A percentile compares a stretch with the other conserved stretches of the same genome.
Conservation (phyloP, 1,140 invertebrate genomes). For the Leucophenga varia region DNA sequence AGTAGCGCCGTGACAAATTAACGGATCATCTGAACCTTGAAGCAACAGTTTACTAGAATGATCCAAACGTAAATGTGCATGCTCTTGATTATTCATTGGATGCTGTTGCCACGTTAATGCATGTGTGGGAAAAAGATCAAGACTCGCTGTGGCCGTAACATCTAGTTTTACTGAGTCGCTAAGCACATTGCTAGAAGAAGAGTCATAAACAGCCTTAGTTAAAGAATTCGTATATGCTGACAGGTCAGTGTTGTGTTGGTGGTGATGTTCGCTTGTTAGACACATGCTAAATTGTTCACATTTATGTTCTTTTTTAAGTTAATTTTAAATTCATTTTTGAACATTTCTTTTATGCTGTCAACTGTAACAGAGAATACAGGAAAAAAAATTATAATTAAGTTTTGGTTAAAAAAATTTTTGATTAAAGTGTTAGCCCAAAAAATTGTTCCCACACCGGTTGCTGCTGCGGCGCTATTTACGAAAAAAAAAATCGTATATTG, state of each 20-base stretch:
- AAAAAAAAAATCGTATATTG: too few species aligned
- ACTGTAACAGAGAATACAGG: conserved; percentile 11
- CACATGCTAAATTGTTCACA: too few species aligned
- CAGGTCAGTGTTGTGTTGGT: conserved; percentile 4
- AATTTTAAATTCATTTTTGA: conserved; percentile 18
- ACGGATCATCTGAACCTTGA: conserved; percentile 49
- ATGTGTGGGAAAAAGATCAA: conserved; percentile 18
- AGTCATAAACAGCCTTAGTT: conserved; percentile 1
- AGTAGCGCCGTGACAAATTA: conserved; percentile 47
- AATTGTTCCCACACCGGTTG: too few species aligned
- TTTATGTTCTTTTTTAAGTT: too few species aligned
- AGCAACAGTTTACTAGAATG: conserved; percentile 35
- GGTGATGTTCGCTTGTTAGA: conserved; percentile 14
- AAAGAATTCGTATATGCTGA: too few species aligned
- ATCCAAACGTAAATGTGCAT: conserved; percentile 24
- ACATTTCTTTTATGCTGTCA: conserved; percentile 25
- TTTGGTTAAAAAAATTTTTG: too few species aligned
- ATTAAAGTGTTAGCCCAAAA: too few species aligned
- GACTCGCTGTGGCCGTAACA: conserved; percentile 15
- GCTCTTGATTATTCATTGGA: conserved; percentile 9
- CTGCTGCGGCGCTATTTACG: not conserved
- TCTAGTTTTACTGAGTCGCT: conserved; percentile 30
- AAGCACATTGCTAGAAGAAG: conserved; percentile 13
- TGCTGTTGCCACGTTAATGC: conserved; percentile 30
- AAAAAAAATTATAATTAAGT: conserved; percentile 2